Base-by-base conservation (phyloP, 1,140 invertebrate genomes). In the Campoletis sonorensis region DNA sequence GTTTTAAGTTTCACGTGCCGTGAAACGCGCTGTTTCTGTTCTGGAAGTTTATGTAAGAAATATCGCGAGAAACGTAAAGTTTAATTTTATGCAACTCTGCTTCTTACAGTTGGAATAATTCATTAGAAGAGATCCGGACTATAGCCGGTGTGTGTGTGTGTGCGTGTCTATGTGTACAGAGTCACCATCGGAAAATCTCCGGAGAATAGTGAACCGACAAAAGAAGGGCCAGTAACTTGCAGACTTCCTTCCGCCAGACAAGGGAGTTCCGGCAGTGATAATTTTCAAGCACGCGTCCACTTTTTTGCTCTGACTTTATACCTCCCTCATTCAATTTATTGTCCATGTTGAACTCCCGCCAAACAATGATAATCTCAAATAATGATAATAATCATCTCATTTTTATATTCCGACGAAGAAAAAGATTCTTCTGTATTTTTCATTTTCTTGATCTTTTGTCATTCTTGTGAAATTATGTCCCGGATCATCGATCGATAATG, bases 11-110 rank as follows among this genome's bases (percentile, higher is more conserved):
- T 70, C 18, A 33, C 67, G 26, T 27, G 30, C 30, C 15, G 67
- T 33, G 27, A 33, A 70, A 33, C 67, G 67, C 67, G 18, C 33
- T 37, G 27, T 70, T 21, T 61, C 54, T 61, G 54, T 40, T 18
- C 4, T 40, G 54, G 18, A 77, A 58, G 51, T 77, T 77, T 77
- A 77, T 40, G 21, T 40, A 37, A 61, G 51, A 27, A 70, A 33
- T 33, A 70, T 70, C 58, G 23, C 45, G 73, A 15, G 54, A 27
- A 77, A 37, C 70, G 68, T 71, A 51, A 61, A 80, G 68, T 73
- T 73, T 80, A 80, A 80, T 80, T 80, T 80, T 80, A 80, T 80
- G 68, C 79, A 72, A 37, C 64, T 45, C 68, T 70, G n/a, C 73
- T 30, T 80, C 70, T 72, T 23, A 30, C 68, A 61, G 79, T 61